These are phyloP conservation scores for Archocentrus centrarchus DNA, from an alignment of 2,113 vertebrate species.

Conservation along the genomic window DNA sequence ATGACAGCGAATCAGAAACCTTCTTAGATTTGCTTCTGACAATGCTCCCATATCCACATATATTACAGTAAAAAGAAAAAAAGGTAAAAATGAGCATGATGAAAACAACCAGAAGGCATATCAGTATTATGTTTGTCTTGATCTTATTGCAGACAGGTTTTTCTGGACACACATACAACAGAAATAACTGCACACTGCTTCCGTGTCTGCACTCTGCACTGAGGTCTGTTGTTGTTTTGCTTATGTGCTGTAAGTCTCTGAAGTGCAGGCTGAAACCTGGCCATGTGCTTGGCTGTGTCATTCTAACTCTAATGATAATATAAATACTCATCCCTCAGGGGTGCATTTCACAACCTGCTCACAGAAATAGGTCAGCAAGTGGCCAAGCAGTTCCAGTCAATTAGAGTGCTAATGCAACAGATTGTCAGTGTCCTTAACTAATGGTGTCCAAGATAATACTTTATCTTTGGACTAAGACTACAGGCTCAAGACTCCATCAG, in stretches of 20 bases:
- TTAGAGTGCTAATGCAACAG: constrained; percentile 65
- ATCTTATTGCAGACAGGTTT: not conserved
- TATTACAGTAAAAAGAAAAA: not conserved
- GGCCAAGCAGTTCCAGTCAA: constrained; percentile 58
- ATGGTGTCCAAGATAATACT: constrained; percentile 31
- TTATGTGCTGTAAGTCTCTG: constrained; percentile 33
- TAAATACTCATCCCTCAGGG: constrained; percentile 69
- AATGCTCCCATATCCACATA: not conserved
- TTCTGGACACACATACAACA: constrained; percentile 13
- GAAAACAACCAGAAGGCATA: not conserved
- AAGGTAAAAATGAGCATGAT: rapidly evolving
- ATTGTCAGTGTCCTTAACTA: constrained; percentile 51
- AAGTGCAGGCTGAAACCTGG: not conserved
- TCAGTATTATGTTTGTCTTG: not conserved
- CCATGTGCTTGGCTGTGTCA: constrained; percentile 58
- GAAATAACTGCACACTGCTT: constrained; percentile 30
- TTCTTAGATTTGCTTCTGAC: not conserved
- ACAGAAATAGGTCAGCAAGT: constrained; percentile 66
- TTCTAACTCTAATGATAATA: constrained; percentile 63
- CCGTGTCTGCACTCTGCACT: constrained; percentile 37
- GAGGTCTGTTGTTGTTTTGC: constrained; percentile 38
- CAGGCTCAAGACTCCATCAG: not conserved
- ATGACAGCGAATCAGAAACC: not conserved
- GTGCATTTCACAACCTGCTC: constrained; percentile 67
- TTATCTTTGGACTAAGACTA: constrained; percentile 31